Base-by-base conservation (phyloP, 1,140 invertebrate species). In the Lanistes nyassanus region DNA sequence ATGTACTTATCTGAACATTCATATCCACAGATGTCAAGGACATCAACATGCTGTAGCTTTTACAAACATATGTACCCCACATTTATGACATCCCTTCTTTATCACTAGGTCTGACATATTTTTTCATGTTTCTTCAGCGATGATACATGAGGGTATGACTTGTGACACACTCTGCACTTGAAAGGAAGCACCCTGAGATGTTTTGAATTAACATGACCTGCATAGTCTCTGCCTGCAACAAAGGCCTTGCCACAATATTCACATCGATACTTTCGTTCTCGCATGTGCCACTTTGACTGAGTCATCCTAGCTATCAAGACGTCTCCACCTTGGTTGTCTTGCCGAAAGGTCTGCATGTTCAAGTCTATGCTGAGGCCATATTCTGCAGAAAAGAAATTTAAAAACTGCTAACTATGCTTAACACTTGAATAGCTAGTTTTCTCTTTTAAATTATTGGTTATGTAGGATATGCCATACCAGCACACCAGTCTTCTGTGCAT, bases 181-280 rank as follows among this genome's bases (percentile, higher is more conserved):
- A 42, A 78, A 1, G 77, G 77, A 60, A 75, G 75, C n/a, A 36
- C 58, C 21, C 72, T 75, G 23, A 78, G 60, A 73, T 78, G 77
- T 26, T 72, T 62, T 37, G 62, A 51, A 72, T 78, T 78, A 21
- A 78, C 67, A 56, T 78, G 77, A 11, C 77, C 77, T 55, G 75
- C 77, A 56, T 75, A 74, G 60, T 78, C 77, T 42, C 74, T 74
- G 26, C 75, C 65, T 36, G 77, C 73, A 39, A 51, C 37, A 76
- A 70, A 79, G 29, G 26, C 23, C n/a, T 72, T 72, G 47, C 55
- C 42, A 66, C 77, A 79, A 55, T 51, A 76, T 67, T 71, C 34
- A 71, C 77, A 79, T 36, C 6, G 34, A 39, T 72, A 34, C 31
- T 56, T 60, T 58, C 56, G 56, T 56, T 60, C 55, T 42, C 37